Percentiles rank a stretch among this genome's conserved stretches.
Conservation (phyloP, 2,797 vertebrate species). For the Scleropages formosus region DNA sequence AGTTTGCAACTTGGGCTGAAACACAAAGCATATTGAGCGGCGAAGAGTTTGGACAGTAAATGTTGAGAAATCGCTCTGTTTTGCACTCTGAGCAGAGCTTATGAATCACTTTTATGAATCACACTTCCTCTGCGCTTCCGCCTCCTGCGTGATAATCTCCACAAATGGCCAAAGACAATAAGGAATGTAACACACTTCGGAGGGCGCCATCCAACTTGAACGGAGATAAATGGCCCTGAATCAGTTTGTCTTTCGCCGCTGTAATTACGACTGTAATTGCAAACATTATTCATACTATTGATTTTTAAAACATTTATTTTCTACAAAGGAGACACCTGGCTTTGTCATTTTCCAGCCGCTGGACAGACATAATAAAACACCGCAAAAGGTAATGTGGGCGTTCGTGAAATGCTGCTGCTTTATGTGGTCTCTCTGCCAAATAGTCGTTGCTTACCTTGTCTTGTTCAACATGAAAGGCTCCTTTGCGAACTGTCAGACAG, state of each 20-base stretch:
- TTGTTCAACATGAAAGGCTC: too few species aligned
- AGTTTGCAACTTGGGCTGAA: conserved; percentile 2
- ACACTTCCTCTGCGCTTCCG: not conserved
- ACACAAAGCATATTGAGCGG: conserved; percentile 9
- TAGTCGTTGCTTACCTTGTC: too few species aligned
- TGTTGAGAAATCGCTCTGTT: conserved; percentile 11
- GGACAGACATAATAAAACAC: conserved; percentile 4
- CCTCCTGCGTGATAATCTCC: conserved; percentile 3
- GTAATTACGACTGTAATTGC: conserved; percentile 10
- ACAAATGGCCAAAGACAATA: not conserved
- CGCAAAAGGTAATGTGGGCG: not conserved
- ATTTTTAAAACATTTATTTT: conserved; percentile 8
- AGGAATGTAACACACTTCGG: not conserved
- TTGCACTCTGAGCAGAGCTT: not conserved
- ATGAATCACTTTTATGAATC: conserved; percentile 21
- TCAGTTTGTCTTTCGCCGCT: not conserved
- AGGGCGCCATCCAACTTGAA: not conserved
- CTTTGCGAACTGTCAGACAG: too few species aligned
- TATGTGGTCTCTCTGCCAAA: too few species aligned
- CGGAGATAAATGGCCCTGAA: not conserved
- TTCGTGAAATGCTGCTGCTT: not conserved
- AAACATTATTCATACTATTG: not conserved
- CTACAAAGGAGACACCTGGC: conserved; percentile 7
- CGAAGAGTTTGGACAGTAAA: conserved; percentile 2
- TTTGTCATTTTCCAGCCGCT: conserved; percentile 7